Base-by-base conservation (phyloP, 2,888 invertebrate genomes). In the Gymnoscelis rufifasciata region DNA sequence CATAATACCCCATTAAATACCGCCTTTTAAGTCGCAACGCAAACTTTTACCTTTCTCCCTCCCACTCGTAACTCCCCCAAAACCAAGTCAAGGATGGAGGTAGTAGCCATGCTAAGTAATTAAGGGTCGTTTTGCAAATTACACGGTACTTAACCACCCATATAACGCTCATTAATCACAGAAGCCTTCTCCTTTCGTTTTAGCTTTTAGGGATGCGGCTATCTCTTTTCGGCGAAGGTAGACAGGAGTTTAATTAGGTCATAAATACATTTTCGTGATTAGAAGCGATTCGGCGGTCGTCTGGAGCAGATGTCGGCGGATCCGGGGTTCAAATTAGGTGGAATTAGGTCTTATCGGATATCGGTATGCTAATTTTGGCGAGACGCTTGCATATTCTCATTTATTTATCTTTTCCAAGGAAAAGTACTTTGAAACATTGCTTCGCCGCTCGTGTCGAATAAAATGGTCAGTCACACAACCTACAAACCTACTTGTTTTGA, bases 91-190 rank as follows among this genome's bases (percentile, higher is more conserved):
- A 77, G 75, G 84, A 83, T 58, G 64, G 77, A 67, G 66, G 74
- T 71, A 78, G 87, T 83, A 84, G 83, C 79, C 75, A 74, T 81
- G 82, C 79, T 83, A 83, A 86, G 84, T 88, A 89, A 91, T 91
- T 91, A 91, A 91, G 91, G 91, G 90, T 90, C 91, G 91, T 91
- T 91, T 91, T 91, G 91, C 91, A 91, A 92, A 92, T 92, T 92
- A 92, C 92, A 92, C 89, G 91, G 91, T 91, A 92, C 92, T 92
- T 92, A 92, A 90, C 88, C 88, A 90, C 90, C 90, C 90, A 90
- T 90, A 90, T 89, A 90, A 90, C 88, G 82, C 82, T 87, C 81
- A 91, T 91, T 91, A 91, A 91, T 91, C 91, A 91, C 88, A 71
- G 71, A 80, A 66, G 64, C 64, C 61, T 47, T 46, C 58, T 59